Base-by-base conservation (phyloP, 2,888 invertebrate species). In the Athetis lepigone region DNA sequence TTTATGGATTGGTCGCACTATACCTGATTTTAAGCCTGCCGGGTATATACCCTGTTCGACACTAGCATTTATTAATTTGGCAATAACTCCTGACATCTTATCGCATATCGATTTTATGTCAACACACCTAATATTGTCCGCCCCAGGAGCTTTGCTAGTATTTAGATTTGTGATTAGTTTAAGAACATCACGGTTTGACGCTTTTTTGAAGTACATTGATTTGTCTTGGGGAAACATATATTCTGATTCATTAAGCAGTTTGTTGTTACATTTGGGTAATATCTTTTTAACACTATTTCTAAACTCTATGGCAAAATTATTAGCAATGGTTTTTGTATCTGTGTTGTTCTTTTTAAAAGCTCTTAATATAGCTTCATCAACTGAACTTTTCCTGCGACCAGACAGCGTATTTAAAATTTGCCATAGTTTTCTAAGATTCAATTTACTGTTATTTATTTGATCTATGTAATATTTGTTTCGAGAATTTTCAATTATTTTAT, bases 101-200 rank as follows among this genome's bases (percentile, higher is more conserved):
- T 21, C 19, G n/a, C 49, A 36, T 9, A 49, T 36, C 7, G 11
- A 37, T 37, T 51, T 51, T 51, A 39, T 39, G 16, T 51, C 50
- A 23, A 50, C 3, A 21, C 16, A 37, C 23, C 37, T 37, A 39
- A 51, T 39, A 13, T 18, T 37, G 23, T 39, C 50, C 13, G 37
- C 27, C 2, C 40, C 51, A 6, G 40, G n/a, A 27, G 52, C 52
- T 40, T 51, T 51, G 2, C 39, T 25, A 18, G 51, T 18, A 37
- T 39, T 51, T 18, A 39, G 39, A 9, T 39, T 39, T 40, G 1
- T 39, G 19, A 40, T 19, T 27, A 52, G 1, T 52, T 40, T 52
- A 19, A 4, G 16, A 1, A 52, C 19, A 51, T 18, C 13, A 2
- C 13, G 8, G 4, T 39, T 18, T 25, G 39, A 25, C 0, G 51